Conservation (phyloP, 2,797 vertebrate genomes). For the Parambassis ranga region DNA sequence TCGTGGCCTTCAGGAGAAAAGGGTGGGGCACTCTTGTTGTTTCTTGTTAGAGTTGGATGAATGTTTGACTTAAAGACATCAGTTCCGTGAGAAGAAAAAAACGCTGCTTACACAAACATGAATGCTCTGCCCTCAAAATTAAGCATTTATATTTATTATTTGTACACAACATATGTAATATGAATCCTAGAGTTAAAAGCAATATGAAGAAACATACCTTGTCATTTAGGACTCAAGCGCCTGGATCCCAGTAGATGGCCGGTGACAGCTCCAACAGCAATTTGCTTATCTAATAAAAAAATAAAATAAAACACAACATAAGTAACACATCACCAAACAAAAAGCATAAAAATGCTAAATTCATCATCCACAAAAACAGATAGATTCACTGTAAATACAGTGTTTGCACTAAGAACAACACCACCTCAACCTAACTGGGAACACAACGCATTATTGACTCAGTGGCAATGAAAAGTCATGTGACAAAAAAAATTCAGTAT, state of each 20-base stretch:
- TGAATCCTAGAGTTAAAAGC: background rate
- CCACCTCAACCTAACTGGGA: too few relatives aligned
- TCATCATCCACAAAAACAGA: too few relatives aligned
- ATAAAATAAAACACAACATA: background rate
- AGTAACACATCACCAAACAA: background rate
- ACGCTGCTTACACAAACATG: background rate
- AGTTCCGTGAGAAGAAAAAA: background rate
- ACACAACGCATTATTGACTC: too few relatives aligned
- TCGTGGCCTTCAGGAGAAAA: slow-evolving; percentile 27
- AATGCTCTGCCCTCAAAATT: too few relatives aligned
- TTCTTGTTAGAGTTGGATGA: slow-evolving; percentile 34
- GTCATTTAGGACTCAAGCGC: slow-evolving; percentile 77
- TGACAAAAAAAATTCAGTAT: too few relatives aligned
- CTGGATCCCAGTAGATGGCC: slow-evolving; percentile 64
- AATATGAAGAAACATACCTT: slow-evolving; percentile 54
- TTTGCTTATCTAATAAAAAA: slow-evolving; percentile 54
- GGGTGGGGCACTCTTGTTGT: slow-evolving; percentile 39
- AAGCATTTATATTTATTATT: too few relatives aligned
- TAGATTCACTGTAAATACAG: too few relatives aligned
- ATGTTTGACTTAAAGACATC: slow-evolving; percentile 4
- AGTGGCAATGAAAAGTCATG: too few relatives aligned
- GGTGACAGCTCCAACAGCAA: slow-evolving; percentile 50
- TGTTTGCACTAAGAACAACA: too few relatives aligned
- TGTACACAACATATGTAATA: background rate
- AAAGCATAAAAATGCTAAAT: too few relatives aligned